Evolutionary conservation across 2,888 invertebrate species (phyloP).

Genomic region (Microplitis deprimator): DNA sequence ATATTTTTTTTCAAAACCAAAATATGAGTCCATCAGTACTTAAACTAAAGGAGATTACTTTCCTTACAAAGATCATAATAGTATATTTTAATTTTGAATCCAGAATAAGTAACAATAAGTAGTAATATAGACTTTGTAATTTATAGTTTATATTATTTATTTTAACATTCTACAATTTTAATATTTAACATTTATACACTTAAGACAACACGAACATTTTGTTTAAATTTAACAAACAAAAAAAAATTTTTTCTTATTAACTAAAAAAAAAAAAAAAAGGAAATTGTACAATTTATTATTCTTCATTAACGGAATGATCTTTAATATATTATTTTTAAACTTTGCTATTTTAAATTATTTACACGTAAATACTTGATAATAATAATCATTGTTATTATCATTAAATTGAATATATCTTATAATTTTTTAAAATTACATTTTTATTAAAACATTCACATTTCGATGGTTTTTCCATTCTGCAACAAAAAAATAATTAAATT

Average conservation of each 20-base stretch:
- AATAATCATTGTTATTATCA: not conserved
- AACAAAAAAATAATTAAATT: not conserved
- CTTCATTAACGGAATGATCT: not conserved
- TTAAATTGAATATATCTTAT: not conserved
- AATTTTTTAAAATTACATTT: not conserved
- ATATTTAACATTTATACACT: too few species aligned
- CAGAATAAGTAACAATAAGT: too few species aligned
- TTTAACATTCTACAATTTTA: too few species aligned
- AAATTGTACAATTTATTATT: not conserved
- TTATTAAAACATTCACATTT: not conserved
- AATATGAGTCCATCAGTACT: too few species aligned
- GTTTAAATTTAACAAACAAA: not conserved
- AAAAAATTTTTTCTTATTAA: not conserved
- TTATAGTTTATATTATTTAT: too few species aligned
- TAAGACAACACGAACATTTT: not conserved
- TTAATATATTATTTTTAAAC: not conserved
- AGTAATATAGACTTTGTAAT: too few species aligned
- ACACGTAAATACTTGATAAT: not conserved
- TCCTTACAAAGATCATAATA: too few species aligned
- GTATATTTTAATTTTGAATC: too few species aligned
- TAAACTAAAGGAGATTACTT: too few species aligned
- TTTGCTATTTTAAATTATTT: not conserved
- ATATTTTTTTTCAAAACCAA: too few species aligned
- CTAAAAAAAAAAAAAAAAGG: not conserved
- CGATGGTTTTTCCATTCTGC: not conserved